Conservation (phyloP, 1,140 invertebrate genomes). For the Lordiphosa collinella region DNA sequence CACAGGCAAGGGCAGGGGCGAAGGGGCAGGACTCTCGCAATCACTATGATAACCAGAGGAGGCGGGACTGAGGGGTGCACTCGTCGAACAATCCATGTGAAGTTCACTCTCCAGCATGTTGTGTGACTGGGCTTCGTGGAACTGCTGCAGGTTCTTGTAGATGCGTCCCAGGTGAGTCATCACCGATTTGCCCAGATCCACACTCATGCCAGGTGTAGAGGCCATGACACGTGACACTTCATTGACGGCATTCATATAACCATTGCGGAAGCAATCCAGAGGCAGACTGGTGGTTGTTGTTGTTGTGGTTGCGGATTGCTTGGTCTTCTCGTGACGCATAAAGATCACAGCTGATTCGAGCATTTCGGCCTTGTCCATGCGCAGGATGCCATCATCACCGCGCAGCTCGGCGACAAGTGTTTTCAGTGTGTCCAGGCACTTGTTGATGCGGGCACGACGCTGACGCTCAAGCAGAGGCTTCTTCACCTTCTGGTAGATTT, state of each 20-base stretch:
- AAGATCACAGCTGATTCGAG: conserved; percentile 97
- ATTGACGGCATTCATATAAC: conserved; percentile 94
- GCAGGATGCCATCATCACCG: conserved; percentile 93
- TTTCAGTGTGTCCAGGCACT: conserved; percentile 95
- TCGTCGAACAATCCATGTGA: conserved; percentile 4
- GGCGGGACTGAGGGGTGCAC: conserved; percentile 66
- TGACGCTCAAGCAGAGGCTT: conserved; percentile 97
- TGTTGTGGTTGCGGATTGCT: conserved; percentile 78
- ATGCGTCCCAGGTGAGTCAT: conserved; percentile 92
- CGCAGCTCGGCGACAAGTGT: conserved; percentile 93
- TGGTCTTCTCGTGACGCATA: conserved; percentile 86
- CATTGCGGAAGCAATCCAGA: conserved; percentile 89
- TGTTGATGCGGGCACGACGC: conserved; percentile 95
- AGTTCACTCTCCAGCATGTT: conserved; percentile 10
- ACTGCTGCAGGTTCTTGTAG: conserved; percentile 88
- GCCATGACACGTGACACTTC: conserved; percentile 94
- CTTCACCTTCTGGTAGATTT: conserved; percentile 96
- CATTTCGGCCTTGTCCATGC: conserved; percentile 98
- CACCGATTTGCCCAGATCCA: conserved; percentile 89
- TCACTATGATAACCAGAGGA: conserved; percentile 75
- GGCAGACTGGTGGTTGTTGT: conserved; percentile 27
- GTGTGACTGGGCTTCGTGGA: conserved; percentile 55
- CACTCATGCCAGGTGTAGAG: conserved; percentile 91
- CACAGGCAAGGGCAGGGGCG: conserved; percentile 80
- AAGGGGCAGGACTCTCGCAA: conserved; percentile 68